A percentile compares a stretch with the other conserved stretches of the same genome.
These are phyloP conservation scores for Scolopax rusticola DNA, from an alignment of 2,797 vertebrate species.

Conservation along the genomic window DNA sequence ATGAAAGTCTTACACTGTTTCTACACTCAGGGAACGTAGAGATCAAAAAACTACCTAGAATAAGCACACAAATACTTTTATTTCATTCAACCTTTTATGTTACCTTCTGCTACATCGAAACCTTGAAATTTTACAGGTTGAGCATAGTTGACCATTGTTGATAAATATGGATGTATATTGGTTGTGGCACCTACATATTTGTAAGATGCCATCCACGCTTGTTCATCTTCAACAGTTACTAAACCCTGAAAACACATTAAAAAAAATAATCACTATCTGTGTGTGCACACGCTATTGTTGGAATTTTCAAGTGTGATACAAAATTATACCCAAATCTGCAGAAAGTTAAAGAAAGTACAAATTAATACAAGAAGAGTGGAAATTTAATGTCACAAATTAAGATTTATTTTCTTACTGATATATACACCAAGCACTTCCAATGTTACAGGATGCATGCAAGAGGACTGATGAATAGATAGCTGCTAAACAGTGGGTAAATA, in stretches of 20 bases:
- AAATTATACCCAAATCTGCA: background rate
- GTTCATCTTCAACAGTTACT: conserved; percentile 93
- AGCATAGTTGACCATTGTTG: conserved; percentile 99
- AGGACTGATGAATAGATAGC: background rate
- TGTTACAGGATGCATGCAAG: conserved; percentile 17
- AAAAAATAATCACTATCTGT: conserved; percentile 34
- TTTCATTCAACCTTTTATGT: conserved; percentile 74
- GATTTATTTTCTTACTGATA: background rate
- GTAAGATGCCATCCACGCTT: conserved; percentile 96
- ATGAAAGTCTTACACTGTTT: background rate
- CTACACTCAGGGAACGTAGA: background rate
- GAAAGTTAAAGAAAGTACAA: conserved; percentile 2
- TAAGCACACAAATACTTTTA: conserved; percentile 60
- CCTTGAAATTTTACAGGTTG: conserved; percentile 98
- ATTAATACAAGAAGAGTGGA: background rate
- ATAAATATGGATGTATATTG: conserved; percentile 97
- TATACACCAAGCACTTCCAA: background rate
- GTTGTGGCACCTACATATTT: conserved; percentile 98
- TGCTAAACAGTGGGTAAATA: background rate
- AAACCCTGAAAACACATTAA: conserved; percentile 82
- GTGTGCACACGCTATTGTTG: background rate
- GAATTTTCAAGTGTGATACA: background rate
- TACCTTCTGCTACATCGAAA: conserved; percentile 96
- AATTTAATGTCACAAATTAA: background rate
- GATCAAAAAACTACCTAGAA: conserved; percentile 38